Conservation (phyloP, 2,888 invertebrate species). For the Brachylomia viminalis region DNA sequence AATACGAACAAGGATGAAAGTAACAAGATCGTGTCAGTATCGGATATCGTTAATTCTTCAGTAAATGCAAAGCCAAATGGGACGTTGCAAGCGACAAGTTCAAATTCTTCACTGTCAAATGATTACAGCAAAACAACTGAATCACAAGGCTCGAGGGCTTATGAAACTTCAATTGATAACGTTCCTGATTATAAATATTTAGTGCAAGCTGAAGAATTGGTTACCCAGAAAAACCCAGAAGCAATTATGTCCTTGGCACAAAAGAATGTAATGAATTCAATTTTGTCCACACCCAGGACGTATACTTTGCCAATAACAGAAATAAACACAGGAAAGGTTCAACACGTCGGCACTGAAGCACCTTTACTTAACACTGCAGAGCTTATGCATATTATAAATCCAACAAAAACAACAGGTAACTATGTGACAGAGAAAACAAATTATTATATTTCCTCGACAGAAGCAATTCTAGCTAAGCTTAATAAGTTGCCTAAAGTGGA, state of each 20-base stretch:
- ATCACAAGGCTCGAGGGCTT: neutral
- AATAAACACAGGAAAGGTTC: neutral
- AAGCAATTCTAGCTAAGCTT: neutral
- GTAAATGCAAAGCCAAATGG: neutral
- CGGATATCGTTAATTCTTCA: neutral
- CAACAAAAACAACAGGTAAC: neutral
- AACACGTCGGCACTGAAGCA: constrained; percentile 2
- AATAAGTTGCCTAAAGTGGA: neutral
- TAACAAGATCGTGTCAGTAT: constrained; percentile 13
- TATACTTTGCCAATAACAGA: neutral
- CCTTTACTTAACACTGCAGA: neutral
- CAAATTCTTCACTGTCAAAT: constrained; percentile 12
- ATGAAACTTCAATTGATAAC: constrained; percentile 7
- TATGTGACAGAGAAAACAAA: constrained; percentile 10
- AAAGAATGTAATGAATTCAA: neutral
- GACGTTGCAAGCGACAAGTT: neutral
- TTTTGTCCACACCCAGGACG: neutral
- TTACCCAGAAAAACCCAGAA: neutral
- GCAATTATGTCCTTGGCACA: neutral
- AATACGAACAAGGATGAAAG: neutral
- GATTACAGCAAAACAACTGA: neutral
- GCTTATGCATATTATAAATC: neutral
- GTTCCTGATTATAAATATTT: constrained; percentile 4
- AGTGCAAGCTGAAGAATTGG: neutral
- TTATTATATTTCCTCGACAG: neutral